Conservation (phyloP, 2,888 invertebrate genomes). For the Candidula unifasciata region DNA sequence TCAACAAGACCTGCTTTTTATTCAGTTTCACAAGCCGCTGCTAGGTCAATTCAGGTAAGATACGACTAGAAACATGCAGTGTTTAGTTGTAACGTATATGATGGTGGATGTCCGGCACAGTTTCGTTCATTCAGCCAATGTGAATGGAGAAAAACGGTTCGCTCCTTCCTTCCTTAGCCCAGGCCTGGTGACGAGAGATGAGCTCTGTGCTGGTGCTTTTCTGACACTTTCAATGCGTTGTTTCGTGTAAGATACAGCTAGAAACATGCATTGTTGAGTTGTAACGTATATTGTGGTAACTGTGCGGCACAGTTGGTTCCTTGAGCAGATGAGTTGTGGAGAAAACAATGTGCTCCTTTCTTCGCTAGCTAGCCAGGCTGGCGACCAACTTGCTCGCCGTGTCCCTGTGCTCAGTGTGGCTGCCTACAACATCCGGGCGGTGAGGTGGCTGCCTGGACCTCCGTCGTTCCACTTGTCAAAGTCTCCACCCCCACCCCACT, state of each 20-base stretch:
- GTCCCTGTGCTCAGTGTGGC: background rate
- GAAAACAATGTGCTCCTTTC: conserved; percentile 26
- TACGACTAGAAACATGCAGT: background rate
- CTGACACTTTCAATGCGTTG: no score
- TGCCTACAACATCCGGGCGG: background rate
- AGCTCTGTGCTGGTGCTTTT: no score
- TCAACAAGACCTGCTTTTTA: conserved; percentile 4
- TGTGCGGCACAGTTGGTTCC: background rate
- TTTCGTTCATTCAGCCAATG: background rate
- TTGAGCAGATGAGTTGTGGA: background rate
- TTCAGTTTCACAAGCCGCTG: background rate
- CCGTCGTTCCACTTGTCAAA: no score
- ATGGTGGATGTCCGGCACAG: background rate
- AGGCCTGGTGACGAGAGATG: no score
- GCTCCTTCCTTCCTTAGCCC: conserved; percentile 24
- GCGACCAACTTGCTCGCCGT: conserved; percentile 1
- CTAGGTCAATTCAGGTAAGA: conserved; percentile 15
- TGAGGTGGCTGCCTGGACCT: background rate
- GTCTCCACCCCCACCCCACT: no score
- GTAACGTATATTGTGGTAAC: background rate
- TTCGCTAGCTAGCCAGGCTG: background rate
- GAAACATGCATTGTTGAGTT: background rate
- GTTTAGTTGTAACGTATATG: background rate
- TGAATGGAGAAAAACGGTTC: background rate
- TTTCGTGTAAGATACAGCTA: conserved; percentile 5